Conservation (phyloP, 2,113 vertebrate species). For the Elephantulus edwardii region DNA sequence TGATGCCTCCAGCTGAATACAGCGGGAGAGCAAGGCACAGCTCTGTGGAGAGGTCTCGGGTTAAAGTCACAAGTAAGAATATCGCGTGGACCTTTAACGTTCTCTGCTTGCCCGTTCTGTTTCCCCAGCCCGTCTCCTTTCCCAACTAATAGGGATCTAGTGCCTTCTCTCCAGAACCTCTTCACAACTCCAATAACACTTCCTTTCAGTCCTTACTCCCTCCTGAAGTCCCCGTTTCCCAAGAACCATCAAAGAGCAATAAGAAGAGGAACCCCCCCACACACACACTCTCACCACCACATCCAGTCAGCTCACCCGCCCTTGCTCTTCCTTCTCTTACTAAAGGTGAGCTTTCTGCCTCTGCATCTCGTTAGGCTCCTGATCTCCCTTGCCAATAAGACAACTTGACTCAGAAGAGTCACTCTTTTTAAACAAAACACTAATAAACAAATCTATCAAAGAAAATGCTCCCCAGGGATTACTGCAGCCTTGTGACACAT, state of each 20-base stretch:
- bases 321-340: neutral
- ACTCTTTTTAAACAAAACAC: neutral
- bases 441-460: neutral
- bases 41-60: neutral
- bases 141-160: neutral
- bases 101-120: neutral
- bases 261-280: neutral
- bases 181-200: neutral
- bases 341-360: neutral
- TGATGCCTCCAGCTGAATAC: neutral
- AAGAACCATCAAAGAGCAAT: neutral
- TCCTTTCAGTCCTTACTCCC: neutral
- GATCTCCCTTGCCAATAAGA: neutral
- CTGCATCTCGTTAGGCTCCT: neutral
- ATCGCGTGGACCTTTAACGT: neutral
- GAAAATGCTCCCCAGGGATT: constrained; percentile 28
- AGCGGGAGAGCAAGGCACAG: neutral
- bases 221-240: neutral
- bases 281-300: neutral
- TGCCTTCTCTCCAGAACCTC: neutral
- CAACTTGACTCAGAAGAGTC: neutral
- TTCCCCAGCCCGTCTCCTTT: neutral
- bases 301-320: neutral
- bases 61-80: neutral
- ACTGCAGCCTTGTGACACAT: neutral